Base-by-base conservation (phyloP, 2,797 vertebrate genomes). In the Enteromius paludinosus region DNA sequence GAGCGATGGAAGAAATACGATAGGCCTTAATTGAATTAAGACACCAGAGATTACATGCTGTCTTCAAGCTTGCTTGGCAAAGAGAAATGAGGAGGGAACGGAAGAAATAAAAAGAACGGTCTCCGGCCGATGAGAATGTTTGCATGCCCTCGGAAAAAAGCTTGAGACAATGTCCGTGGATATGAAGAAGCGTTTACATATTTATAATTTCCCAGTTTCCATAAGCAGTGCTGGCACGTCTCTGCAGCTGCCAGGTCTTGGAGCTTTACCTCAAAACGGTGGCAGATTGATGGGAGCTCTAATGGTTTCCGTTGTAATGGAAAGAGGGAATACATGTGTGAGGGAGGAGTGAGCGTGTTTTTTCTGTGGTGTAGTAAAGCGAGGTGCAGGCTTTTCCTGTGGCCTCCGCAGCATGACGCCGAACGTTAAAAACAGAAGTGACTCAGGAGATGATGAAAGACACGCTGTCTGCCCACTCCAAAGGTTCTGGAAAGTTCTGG, bases 371-470 rank as follows among this genome's bases (percentile, higher is more conserved):
- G 90, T 74, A 91, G 90, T 91, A 90, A 93, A 93, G 90, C 89
- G 89, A 92, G 89, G 91, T 91, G 90, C 91, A 90, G 88, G 91
- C 91, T 90, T 93, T 91, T 92, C 89, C 92, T 92, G 92, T 90
- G 93, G 92, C 92, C 88, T 84, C 84, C 75, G 84, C 90, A 89
- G 87, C 54, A 92, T 94, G 92, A 94, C 92, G 92, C 89, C 85
- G 87, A 85, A 86, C 88, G 84, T 89, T 93, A 92, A 92, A 92
- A 93, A 94, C 93, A 93, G 90, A 91, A 92, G 86, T 89, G 90
- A 91, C 90, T 90, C 86, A 89, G 61, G 79, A 74, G 59, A 81
- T 81, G 87, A 88, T 92, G 91, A 90, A 92, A 92, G 91, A 81
- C 70, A 73, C 18, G 20, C 25, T 49, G 54, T 66, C 70, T 65